Conservation (phyloP, 1,140 invertebrate genomes). For the Sitobion miscanthi region DNA sequence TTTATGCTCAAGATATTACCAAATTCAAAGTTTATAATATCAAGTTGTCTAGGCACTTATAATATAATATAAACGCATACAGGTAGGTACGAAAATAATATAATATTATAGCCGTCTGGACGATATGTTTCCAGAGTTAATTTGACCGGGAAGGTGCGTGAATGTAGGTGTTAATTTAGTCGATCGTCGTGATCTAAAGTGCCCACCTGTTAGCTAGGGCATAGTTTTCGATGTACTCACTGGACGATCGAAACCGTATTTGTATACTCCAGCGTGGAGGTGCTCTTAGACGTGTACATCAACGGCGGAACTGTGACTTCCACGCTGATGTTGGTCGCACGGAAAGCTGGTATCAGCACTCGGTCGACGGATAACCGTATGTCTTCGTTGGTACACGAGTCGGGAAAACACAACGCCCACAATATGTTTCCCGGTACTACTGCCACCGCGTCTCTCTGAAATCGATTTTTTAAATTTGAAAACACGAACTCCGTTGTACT, state of each 20-base stretch:
- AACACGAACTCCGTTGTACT: not conserved
- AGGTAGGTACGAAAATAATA: not conserved
- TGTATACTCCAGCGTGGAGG: not conserved
- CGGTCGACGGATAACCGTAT: not conserved
- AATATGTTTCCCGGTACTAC: not conserved
- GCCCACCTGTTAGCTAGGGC: not conserved
- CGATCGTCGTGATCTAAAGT: not conserved
- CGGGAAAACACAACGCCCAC: constrained; percentile 20
- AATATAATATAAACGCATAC: too few species aligned
- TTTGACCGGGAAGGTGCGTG: not conserved
- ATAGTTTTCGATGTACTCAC: not conserved
- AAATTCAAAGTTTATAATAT: not conserved
- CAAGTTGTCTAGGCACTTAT: too few species aligned
- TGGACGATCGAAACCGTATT: not conserved
- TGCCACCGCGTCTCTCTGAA: not conserved
- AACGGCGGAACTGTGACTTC: not conserved
- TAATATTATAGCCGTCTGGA: not conserved
- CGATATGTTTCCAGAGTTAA: not conserved
- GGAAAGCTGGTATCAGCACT: not conserved
- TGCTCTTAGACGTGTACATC: not conserved
- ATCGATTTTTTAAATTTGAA: not conserved
- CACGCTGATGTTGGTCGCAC: not conserved
- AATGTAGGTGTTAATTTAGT: not conserved
- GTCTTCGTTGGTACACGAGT: constrained; percentile 21
- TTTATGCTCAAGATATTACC: too few species aligned